phyloP scores from a whole-genome alignment of 1,140 invertebrate species.

The Ptiloglossa arizonensis region DNA sequence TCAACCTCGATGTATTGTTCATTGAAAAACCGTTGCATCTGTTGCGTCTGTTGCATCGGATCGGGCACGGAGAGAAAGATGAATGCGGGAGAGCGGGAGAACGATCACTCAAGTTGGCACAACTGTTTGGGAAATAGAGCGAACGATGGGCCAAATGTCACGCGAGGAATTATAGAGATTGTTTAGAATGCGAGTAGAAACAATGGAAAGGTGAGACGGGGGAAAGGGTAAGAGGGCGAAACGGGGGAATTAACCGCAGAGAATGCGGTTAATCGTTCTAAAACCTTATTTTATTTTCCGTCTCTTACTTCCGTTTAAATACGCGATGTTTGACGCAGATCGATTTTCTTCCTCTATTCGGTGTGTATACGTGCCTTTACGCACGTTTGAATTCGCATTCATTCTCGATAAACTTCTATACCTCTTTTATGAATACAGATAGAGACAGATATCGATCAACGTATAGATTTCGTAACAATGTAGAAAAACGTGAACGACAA shows the following conservation, averaged over 20 bases:
- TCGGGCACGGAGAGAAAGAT: neutral
- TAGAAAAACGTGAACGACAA: no score
- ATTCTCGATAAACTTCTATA: no score
- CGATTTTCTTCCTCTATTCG: neutral
- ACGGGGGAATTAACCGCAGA: neutral
- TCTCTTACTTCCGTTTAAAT: neutral
- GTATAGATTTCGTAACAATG: no score
- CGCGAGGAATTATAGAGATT: neutral
- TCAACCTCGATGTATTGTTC: no score
- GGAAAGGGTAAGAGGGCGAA: neutral
- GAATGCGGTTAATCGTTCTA: no score
- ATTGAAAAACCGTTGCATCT: no score
- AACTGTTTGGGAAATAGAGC: constrained; percentile 14
- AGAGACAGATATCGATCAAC: no score
- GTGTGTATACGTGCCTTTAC: no score
- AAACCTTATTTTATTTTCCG: neutral
- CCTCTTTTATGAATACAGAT: neutral
- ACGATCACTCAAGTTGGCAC: neutral
- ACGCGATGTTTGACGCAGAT: neutral
- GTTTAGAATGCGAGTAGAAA: neutral
- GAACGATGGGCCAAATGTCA: neutral
- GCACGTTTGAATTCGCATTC: no score
- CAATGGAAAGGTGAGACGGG: neutral
- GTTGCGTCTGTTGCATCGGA: neutral
- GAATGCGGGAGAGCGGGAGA: neutral